Evolutionary conservation across 2,113 vertebrate genomes (phyloP), one percentile per base, ranked within the genome.

Genomic region (Mola mola): DNA sequence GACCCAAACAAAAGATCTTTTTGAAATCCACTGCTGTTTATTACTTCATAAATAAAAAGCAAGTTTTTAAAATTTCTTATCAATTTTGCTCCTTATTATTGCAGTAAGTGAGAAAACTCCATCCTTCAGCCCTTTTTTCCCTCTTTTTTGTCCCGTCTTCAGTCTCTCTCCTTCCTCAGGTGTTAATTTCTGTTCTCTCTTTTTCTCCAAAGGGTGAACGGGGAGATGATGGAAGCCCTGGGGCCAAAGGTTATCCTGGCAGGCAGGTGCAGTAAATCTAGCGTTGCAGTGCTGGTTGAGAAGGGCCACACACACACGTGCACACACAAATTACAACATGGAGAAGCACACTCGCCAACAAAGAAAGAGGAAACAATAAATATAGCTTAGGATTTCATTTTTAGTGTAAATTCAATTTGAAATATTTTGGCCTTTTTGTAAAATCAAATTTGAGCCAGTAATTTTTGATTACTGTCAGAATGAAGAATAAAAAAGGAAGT

Each of bases 211-310:
- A 99, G 97, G 96, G 97, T 2, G 88, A 87, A 60, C 92, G 72
- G 31, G 97, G 96, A 92, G 91, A 90, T 21, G 90, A 94, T 53
- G 97, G 97, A 89, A 96, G 93, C 60, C 93, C 93, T 44, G 96
- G 97, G 90, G 96, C 94, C 95, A 99, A 98, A 98, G 96, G 97
- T 94, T 99, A 99, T 98, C 96, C 96, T 96, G 97, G 97, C 96
- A 99, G 97, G 96, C 97, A 99, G 97, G 97, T 99, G 96, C 97
- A 98, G 97, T 98, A 97, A 97, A 96, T 96, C 93, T 92, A 93
- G 89, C 91, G 83, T 86, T 95, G 94, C 91, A 84, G 92, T 92
- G 88, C 82, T 89, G 81, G 69, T 89, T 83, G 52, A 81, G 58
- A 68, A 83, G 61, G 75, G 49, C 49, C 52, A 77, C 78, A 71